Base-by-base conservation (phyloP, 2,888 invertebrate genomes). In the Nephrotoma appendiculata region DNA sequence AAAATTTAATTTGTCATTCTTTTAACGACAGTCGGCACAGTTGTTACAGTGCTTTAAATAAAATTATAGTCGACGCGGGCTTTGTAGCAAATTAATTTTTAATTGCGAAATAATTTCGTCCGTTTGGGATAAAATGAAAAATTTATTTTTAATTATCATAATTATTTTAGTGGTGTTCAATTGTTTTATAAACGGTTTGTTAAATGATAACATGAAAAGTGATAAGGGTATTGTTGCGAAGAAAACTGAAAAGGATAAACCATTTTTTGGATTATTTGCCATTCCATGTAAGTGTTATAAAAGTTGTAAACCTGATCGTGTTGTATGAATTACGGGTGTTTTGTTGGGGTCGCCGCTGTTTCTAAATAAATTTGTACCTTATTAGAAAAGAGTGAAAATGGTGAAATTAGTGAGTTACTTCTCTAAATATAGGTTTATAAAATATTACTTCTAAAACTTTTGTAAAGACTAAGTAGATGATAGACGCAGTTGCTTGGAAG, bases 191-290 rank as follows among this genome's bases (percentile, higher is more conserved):
- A 71, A 7, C 11, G 71, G 71, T 71, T 71, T 71, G 71, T 31
- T 84, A 84, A 84, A 84, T 84, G 42, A 41, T 84, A 84, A 84
- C 42, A 5, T 43, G 15, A 84, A 84, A 84, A 71, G 71, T 71
- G 71, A 71, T 71, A 71, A 71, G 71, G 84, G 42, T 15, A 84
- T 84, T 6, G 42, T 84, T 84, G 41, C 43, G 5, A 84, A 42
- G n/a, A 41, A 84, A 84, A 42, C n/a, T 41, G 84, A 42, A 42
- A 84, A 84, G 84, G 42, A 84, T 42, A 84, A 84, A 84, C 43
- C 41, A 42, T 84, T 84, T 84, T 84, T 84, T 41, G 84, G 84
- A 84, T 84, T 84, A 84, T 84, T 84, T 84, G 84, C 84, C 9
- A 84, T 84, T 15, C 84, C 84, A 42, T 84, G 84, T 84, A 84